Conservation (phyloP, 2,113 vertebrate species). For the Perca fluviatilis region DNA sequence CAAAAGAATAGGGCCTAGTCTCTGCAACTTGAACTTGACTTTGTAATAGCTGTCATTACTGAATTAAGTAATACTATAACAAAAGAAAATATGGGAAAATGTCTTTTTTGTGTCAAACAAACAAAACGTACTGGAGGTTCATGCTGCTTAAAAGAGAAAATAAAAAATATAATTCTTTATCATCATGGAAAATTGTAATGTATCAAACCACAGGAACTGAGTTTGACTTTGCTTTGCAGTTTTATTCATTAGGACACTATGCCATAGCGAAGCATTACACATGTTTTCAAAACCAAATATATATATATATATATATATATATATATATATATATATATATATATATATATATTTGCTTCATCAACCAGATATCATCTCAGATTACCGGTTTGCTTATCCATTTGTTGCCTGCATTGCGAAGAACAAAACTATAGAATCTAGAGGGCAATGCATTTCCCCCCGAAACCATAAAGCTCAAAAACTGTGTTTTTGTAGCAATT, state of each 20-base stretch:
- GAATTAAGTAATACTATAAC: not conserved
- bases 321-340: too few relatives aligned
- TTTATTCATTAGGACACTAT: constrained; percentile 2
- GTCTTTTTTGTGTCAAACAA: not conserved
- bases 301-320: too few relatives aligned
- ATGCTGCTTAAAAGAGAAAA: not conserved
- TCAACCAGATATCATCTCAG: not conserved
- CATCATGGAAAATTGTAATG: not conserved
- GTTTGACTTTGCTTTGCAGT: not conserved
- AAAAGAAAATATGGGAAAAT: not conserved
- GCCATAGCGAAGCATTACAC: not conserved
- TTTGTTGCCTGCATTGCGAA: not conserved
- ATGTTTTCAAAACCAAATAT: not conserved
- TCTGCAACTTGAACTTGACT: not conserved
- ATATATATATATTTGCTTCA: not conserved
- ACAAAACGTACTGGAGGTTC: not conserved
- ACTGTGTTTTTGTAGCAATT: not conserved
- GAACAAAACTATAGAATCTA: not conserved
- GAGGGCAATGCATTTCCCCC: not conserved
- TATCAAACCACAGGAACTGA: not conserved
- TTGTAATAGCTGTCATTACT: not conserved
- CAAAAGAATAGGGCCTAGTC: not conserved
- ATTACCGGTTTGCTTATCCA: not conserved
- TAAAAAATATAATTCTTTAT: too few relatives aligned
- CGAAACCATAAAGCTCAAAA: not conserved